Conservation (phyloP, 2,888 invertebrate species). For the Beris morrisii region DNA sequence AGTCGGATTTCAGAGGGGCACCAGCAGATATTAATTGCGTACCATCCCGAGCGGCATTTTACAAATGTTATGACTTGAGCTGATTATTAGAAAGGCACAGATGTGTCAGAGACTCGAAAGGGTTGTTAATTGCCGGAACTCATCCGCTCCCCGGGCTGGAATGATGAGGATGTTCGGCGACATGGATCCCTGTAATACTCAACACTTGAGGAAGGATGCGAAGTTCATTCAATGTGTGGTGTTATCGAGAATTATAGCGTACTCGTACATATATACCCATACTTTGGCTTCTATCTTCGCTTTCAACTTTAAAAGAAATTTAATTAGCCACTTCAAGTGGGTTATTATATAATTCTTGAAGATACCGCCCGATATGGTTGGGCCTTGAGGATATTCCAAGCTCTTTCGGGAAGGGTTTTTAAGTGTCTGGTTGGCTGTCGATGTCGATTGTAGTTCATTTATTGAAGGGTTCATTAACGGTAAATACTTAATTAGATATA, state of each 20-base stretch:
- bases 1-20: not conserved
- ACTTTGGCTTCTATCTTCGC: constrained; percentile 10
- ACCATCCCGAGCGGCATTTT: constrained; percentile 29
- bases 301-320: constrained; percentile 15
- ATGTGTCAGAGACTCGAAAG: constrained; percentile 33
- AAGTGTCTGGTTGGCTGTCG: not conserved
- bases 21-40: constrained; percentile 26
- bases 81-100: constrained; percentile 37
- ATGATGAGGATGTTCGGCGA: constrained; percentile 3
- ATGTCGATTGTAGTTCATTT: constrained; percentile 27
- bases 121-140: constrained; percentile 34
- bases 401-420: too few relatives aligned
- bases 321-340: constrained; percentile 27
- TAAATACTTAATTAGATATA: constrained; percentile 18
- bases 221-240: constrained; percentile 27
- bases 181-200: constrained; percentile 12
- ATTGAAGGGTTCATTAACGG: constrained; percentile 25
- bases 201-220: not conserved
- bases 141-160: constrained; percentile 9
- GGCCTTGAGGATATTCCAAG: too few relatives aligned
- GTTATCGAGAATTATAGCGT: constrained; percentile 21
- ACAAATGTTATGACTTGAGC: constrained; percentile 33
- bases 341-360: constrained; percentile 5
- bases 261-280: not conserved
- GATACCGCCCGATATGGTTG: too few relatives aligned